These are phyloP conservation scores for Nibea coibor DNA, from an alignment of 2,113 vertebrate species.

Conservation along the genomic window DNA sequence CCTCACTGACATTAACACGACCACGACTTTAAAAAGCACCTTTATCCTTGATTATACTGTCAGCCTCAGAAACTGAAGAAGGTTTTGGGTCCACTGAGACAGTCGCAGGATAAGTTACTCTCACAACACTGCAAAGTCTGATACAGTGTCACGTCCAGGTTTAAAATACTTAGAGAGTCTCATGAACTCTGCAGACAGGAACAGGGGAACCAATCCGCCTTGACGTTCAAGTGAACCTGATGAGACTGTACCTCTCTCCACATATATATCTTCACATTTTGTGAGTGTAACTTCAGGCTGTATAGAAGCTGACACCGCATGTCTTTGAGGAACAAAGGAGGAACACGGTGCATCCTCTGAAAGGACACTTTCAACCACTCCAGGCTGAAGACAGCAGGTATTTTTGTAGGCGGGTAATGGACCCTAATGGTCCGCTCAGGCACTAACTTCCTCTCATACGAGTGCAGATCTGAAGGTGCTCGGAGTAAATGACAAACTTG, in stretches of 20 bases:
- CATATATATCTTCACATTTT: not conserved
- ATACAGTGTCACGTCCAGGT: not conserved
- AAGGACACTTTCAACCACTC: conserved; percentile 36
- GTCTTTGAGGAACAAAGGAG: conserved; percentile 31
- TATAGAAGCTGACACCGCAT: not conserved
- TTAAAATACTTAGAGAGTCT: not conserved
- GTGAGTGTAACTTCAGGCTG: not conserved
- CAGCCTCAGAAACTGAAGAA: too few relatives aligned
- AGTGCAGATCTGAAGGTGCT: conserved; percentile 38
- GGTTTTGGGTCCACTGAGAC: not conserved
- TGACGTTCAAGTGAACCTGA: not conserved
- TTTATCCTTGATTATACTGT: not conserved
- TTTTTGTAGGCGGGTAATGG: conserved; percentile 49
- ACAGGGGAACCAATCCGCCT: not conserved
- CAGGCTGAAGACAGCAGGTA: conserved; percentile 11
- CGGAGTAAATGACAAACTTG: conserved; percentile 29
- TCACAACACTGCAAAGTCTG: not conserved
- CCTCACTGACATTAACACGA: not conserved
- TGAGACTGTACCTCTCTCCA: not conserved
- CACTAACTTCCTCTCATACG: conserved; percentile 15
- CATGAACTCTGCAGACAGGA: not conserved
- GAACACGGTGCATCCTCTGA: not conserved
- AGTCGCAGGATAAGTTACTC: not conserved
- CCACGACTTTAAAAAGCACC: not conserved
- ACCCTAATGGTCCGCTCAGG: conserved; percentile 44